Conservation (phyloP, 2,113 vertebrate species). For the Boleophthalmus pectinirostris region DNA sequence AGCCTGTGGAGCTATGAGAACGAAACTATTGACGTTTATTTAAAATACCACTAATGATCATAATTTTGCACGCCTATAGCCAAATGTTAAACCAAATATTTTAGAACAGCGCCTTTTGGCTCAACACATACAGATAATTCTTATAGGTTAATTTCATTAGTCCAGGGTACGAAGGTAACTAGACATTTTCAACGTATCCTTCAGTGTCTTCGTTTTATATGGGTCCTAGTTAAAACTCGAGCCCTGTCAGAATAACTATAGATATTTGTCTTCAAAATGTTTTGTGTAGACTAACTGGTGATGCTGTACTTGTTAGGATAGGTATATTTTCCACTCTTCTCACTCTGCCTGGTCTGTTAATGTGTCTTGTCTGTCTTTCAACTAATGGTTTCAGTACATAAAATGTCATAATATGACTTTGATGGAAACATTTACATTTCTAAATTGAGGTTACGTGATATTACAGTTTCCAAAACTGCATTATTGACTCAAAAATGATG, state of each 20-base stretch:
- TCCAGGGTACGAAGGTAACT: not conserved
- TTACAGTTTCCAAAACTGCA: not conserved
- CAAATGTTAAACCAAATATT: not conserved
- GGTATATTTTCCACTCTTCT: not conserved
- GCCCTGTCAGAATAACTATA: not conserved
- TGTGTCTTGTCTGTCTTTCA: no score
- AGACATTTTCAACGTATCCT: not conserved
- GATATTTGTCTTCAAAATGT: not conserved
- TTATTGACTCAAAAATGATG: not conserved
- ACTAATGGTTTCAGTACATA: no score
- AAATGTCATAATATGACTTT: no score
- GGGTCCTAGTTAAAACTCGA: not conserved
- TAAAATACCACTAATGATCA: not conserved
- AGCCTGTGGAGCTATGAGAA: not conserved
- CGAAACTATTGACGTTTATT: not conserved
- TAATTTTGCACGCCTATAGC: not conserved
- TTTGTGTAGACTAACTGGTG: not conserved
- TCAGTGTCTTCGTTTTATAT: not conserved
- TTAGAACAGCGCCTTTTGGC: not conserved
- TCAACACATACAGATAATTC: not conserved
- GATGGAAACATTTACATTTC: not conserved
- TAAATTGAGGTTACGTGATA: not conserved
- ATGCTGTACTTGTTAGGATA: not conserved
- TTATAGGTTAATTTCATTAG: not conserved
- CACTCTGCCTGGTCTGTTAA: no score